A percentile compares a stretch with the other conserved stretches of the same genome.
phyloP scores from a whole-genome alignment of 2,797 vertebrate species.

The Myripristis jacobus region DNA sequence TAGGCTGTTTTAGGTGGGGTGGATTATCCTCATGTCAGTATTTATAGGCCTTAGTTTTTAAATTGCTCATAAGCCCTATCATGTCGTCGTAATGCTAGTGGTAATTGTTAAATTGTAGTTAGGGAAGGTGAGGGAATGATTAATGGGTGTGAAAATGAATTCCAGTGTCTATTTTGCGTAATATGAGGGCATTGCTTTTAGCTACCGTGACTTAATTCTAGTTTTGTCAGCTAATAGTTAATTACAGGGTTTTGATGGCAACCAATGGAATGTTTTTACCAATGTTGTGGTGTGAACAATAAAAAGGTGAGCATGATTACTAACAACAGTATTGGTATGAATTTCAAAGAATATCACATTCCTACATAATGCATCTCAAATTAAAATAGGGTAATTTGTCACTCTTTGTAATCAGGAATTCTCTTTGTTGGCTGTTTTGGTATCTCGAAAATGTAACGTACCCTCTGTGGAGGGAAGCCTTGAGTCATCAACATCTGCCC shows the following conservation, averaged over 20 bases:
- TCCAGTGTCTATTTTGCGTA: neutral
- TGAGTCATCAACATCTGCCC: conserved; percentile 50
- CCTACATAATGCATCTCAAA: conserved; percentile 2
- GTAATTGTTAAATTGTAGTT: neutral
- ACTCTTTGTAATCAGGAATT: conserved; percentile 69
- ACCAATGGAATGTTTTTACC: conserved; percentile 7
- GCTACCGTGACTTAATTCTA: neutral
- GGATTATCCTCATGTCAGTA: neutral
- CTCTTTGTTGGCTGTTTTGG: conserved; percentile 58
- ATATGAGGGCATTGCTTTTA: neutral
- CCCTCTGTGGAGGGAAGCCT: conserved; percentile 39
- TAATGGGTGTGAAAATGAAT: conserved; percentile 9
- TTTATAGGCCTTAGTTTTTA: neutral
- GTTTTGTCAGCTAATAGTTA: neutral
- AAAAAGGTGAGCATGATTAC: neutral
- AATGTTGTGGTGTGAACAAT: neutral
- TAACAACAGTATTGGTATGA: neutral
- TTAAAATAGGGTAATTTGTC: conserved; percentile 27
- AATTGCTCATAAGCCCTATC: neutral
- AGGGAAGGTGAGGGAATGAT: neutral
- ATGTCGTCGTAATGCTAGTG: neutral
- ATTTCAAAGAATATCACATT: conserved; percentile 4
- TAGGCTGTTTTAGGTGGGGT: conserved; percentile 1
- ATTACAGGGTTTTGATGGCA: neutral
- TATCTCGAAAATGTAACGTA: conserved; percentile 6